A percentile compares a stretch with the other conserved stretches of the same genome.
Evolutionary conservation across 2,113 vertebrate genomes (phyloP).

Genomic region (Meleagris gallopavo): DNA sequence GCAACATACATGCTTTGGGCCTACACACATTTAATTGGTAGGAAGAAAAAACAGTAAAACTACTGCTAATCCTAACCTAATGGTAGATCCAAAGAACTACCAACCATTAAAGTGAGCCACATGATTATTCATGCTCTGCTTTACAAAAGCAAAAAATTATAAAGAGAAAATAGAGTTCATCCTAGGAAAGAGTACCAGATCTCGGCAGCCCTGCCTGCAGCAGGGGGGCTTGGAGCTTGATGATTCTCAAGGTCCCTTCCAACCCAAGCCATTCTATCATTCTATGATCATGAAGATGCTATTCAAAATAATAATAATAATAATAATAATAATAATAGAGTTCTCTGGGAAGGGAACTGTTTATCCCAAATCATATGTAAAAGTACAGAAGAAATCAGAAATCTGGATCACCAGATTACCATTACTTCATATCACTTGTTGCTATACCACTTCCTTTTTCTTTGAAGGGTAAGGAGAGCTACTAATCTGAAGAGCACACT

Average conservation of each 20-base stretch:
- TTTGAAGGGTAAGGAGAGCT: background rate
- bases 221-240: no score
- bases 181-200: background rate
- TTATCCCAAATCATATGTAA: background rate
- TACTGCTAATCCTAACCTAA: background rate
- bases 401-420: background rate
- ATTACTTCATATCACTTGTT: background rate
- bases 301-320: no score
- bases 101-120: background rate
- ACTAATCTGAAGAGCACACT: background rate
- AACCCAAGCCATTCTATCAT: no score
- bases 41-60: background rate
- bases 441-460: background rate
- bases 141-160: background rate
- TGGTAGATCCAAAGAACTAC: background rate
- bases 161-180: background rate
- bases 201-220: no score
- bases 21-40: background rate
- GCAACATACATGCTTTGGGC: background rate
- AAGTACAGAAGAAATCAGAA: background rate
- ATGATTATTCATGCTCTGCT: background rate
- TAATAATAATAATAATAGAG: background rate
- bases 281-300: background rate
- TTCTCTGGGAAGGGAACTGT: background rate
- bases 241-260: no score